A percentile compares a stretch with the other conserved stretches of the same genome.
Evolutionary conservation across 2,113 vertebrate genomes (phyloP).

Genomic region (Psephotus haematonotus): DNA sequence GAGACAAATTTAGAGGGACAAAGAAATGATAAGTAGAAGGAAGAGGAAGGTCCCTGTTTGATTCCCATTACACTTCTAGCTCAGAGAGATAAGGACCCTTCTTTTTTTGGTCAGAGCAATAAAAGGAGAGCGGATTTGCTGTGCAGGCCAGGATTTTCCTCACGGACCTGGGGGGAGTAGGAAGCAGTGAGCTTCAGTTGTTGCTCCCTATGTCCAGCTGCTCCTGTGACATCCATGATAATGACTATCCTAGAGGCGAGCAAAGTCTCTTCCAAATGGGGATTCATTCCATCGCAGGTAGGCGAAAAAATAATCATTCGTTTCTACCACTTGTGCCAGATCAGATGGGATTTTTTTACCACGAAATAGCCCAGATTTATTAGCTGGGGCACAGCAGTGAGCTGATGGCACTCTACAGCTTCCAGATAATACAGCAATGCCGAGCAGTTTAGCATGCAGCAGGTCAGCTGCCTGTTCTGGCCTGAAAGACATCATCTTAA

Average conservation of each 20-base stretch:
- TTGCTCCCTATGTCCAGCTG: not conserved
- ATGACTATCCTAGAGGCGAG: not conserved
- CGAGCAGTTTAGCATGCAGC: not conserved
- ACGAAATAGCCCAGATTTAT: not conserved
- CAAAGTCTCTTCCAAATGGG: not conserved
- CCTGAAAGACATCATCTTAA: not conserved
- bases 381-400: not conserved
- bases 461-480: not conserved
- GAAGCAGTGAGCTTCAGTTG: not conserved
- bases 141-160: not conserved
- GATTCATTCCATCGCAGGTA: not conserved
- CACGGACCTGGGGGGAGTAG: accelerated
- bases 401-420: not conserved
- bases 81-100: conserved; percentile 18
- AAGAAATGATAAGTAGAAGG: conserved; percentile 36
- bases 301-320: not conserved
- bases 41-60: conserved; percentile 18
- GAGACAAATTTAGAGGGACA: conserved; percentile 30
- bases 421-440: not conserved
- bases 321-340: not conserved
- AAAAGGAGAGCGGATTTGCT: not conserved
- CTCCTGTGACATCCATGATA: not conserved
- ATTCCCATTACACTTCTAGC: conserved; percentile 24
- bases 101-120: not conserved
- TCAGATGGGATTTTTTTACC: not conserved